phyloP scores from a whole-genome alignment of 2,797 vertebrate species.

The Uromys caudimaculatus region DNA sequence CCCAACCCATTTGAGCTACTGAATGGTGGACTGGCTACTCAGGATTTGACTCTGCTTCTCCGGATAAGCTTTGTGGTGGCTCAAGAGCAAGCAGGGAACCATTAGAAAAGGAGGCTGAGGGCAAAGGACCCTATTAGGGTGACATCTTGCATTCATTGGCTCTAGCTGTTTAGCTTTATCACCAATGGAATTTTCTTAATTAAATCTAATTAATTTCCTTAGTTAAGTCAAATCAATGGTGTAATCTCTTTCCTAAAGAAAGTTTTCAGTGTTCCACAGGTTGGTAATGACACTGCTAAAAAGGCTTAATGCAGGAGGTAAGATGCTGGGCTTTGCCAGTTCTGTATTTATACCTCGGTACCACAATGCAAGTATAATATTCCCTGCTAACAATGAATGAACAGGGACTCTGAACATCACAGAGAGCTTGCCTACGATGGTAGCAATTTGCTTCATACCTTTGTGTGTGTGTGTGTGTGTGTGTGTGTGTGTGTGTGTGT shows the following conservation, averaged over 20 bases:
- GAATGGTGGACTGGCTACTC: background rate
- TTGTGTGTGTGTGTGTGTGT: background rate
- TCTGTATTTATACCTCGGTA: background rate
- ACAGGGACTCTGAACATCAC: background rate
- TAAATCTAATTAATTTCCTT: background rate
- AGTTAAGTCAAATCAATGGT: background rate
- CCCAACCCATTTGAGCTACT: background rate
- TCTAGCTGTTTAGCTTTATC: background rate
- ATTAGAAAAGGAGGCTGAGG: background rate
- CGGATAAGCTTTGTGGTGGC: background rate
- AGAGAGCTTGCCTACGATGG: background rate
- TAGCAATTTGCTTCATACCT: background rate
- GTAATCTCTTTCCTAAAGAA: slow-evolving; percentile 2
- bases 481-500: background rate
- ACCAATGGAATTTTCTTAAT: background rate
- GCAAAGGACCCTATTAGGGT: background rate
- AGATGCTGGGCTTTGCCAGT: rapidly evolving
- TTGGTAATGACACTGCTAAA: background rate
- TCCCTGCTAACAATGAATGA: rapidly evolving
- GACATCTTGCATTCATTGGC: background rate
- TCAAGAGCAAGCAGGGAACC: background rate
- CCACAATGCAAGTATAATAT: background rate
- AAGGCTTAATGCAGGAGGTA: background rate
- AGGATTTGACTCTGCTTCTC: background rate
- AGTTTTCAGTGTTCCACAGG: background rate